Evolutionary conservation across 2,888 invertebrate species (phyloP), one percentile per base, ranked within the genome.

Genomic region (Ophion slaviceki): DNA sequence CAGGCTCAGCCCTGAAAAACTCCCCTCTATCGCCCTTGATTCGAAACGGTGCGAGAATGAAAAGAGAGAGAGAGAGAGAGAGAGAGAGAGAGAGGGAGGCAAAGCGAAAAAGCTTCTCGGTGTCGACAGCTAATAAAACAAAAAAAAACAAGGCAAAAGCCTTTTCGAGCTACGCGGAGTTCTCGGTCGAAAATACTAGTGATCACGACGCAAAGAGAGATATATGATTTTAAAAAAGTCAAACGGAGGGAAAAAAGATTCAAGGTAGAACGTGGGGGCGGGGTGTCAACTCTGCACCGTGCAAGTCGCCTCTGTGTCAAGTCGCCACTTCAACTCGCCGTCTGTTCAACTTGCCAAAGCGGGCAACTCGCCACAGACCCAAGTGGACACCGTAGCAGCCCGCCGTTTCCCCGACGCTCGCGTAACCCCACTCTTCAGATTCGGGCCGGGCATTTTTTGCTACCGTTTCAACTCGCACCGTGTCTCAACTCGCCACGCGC

Each of bases 41-140:
- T 64, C 62, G 66, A n/a, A 47, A 47, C 28, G 32, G 61, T 47
- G 32, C 61, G 32, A 62, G 61, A 70, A 62, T 40, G 40, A 70
- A 57, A 68, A 70, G 28, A 68, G 59, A 57, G 64, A 76, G 45
- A n/a, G 20, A 66, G 24, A 32, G 75, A 32, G 14, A 6, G 45
- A 64, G 47, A 2, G 36, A 4, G 76, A 66, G 66, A 32, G 67
- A 20, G 40, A 67, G 40, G 32, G 17, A 53, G 61, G 70, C 64
- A 2, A 67, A 62, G 70, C 53, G 75, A 71, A 80, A 81, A 86
- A 84, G 67, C 77, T 40, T 53, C 66, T 59, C 59, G 24, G 77
- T 17, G 84, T 79, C 84, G 84, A 86, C 83, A 83, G 80, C 80
- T 86, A 78, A 82, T 80, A 83, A 66, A 86, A 82, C 80, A 61